Evolutionary conservation across 1,140 invertebrate genomes (phyloP), one percentile per base, ranked within the genome.

Genomic region (Pseudomyrmex gracilis): DNA sequence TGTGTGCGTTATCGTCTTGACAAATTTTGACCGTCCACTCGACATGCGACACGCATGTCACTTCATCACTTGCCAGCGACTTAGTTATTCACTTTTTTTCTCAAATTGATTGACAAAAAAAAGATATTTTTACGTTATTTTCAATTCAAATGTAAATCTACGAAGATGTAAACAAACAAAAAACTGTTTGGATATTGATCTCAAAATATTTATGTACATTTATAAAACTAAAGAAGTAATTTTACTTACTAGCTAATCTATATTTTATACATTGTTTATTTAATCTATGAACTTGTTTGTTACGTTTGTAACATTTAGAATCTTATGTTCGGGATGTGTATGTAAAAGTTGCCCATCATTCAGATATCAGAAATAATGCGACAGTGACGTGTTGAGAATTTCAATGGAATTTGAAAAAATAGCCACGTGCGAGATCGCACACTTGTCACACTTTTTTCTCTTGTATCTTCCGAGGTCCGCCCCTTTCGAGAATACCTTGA

Each of bases 401-500:
- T 58, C 15, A 20, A 55, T 12, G 12, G 13, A 55, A 55, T n/a
- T 57, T 47, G 13, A 66, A 34, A 7, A 34, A 57, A 47, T n/a
- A 45, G 34, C 51, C 15, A 57, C 63, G 51, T 67, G 51, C 66
- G 43, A 22, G 49, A 55, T 76, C n/a, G 60, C 13, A 13, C 53
- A 24, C 45, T 43, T 45, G 17, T 77, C 61, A 20, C 17, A 55
- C 49, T 57, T 87, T 86, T 86, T 84, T 34, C 34, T 34, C 34
- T 34, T 34, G 34, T 34, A 34, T 34, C 68, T 58, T 51, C 57
- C 60, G 45, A 73, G 49, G 0, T 10, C 51, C 53, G 73, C 60
- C 61, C 58, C 51, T 55, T 22, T 34, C 34, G 34, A 45, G 71
- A 73, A 86, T 66, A 78, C 66, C 71, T 89, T 89, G 87, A 89